phyloP scores from a whole-genome alignment of 2,797 vertebrate genomes.

The Peromyscus eremicus region DNA sequence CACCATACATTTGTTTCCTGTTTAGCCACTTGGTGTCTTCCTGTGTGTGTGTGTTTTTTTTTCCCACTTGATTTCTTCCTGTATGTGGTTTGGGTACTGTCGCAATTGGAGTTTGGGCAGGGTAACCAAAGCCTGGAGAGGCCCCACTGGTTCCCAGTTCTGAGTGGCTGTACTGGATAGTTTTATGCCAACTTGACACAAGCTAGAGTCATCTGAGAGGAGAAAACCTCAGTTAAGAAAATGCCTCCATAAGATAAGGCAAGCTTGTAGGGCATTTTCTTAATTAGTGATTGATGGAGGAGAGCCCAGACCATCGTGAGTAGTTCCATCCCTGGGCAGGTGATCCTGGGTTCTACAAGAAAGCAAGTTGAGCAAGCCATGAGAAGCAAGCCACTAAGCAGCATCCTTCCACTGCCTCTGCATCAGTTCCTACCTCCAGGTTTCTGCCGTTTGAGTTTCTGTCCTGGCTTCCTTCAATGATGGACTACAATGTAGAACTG shows the following conservation, averaged over 20 bases:
- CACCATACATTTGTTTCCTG: not conserved
- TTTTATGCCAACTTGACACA: not conserved
- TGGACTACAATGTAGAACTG: not conserved
- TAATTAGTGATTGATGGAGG: not conserved
- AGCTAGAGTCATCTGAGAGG: not conserved
- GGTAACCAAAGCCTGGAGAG: not conserved
- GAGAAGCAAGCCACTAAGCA: not conserved
- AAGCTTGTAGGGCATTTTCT: not conserved
- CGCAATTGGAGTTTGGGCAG: not conserved
- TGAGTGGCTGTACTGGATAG: not conserved
- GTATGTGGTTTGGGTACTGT: not conserved
- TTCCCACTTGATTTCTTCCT: not conserved
- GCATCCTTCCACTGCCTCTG: not conserved
- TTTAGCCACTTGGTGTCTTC: not conserved
- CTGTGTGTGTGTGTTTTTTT: not conserved
- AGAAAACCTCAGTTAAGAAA: not conserved
- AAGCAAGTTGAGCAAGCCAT: not conserved
- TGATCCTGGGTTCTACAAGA: not conserved
- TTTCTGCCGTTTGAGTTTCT: not conserved
- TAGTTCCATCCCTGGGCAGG: not conserved
- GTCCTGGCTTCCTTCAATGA: not conserved
- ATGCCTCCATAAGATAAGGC: not conserved
- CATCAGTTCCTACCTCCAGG: not conserved
- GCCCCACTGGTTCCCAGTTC: not conserved
- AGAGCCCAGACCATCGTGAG: not conserved